Base-by-base conservation (phyloP, 2,113 vertebrate genomes). In the Bos indicus region DNA sequence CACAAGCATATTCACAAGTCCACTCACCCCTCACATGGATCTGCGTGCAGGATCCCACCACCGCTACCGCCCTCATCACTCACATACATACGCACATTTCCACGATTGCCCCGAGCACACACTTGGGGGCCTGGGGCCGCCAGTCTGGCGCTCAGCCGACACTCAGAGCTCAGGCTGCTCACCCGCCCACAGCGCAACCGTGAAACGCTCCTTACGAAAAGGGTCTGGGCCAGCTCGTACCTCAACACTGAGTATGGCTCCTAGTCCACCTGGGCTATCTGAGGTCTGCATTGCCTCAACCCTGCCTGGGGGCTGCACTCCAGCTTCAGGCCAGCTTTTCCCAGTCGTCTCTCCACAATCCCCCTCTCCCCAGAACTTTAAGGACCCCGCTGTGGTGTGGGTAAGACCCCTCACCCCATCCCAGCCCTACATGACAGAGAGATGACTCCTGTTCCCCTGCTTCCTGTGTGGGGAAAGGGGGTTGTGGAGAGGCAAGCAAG, bases 231-330 rank as follows among this genome's bases (percentile, higher is more conserved):
- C 15, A 12, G n/a, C n/a, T 40, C 9, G 13, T 36, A 1, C n/a
- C 46, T 25, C 10, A 7, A 13, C 56, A 9, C 33, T 3, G 30
- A 82, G n/a, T 10, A 7, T 10, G 36, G 7, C 23, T 60, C 19
- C 67, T 46, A 6, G 43, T n/a, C 43, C 40, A 3, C 30, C 48
- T 11, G 23, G 26, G 30, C 56, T 10, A 25, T 33, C 59, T 0
- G 6, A 48, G 25, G 52, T n/a, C 5, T 0, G 48, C 80, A 26
- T 7, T 21, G 60, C n/a, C 30, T 30, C 0, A 0, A 43, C 30
- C 40, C 26, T 21, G 43, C 43, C 21, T 36, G 71, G 52, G 88
- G 25, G n/a, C 57, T 59, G 52, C 15, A 4, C n/a, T 60, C 77
- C 12, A 46, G 88, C 90, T 93, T 77, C 56, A 48, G 67, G 30